Base-by-base conservation (phyloP, 2,888 invertebrate genomes). In the Deroplatys truncata region DNA sequence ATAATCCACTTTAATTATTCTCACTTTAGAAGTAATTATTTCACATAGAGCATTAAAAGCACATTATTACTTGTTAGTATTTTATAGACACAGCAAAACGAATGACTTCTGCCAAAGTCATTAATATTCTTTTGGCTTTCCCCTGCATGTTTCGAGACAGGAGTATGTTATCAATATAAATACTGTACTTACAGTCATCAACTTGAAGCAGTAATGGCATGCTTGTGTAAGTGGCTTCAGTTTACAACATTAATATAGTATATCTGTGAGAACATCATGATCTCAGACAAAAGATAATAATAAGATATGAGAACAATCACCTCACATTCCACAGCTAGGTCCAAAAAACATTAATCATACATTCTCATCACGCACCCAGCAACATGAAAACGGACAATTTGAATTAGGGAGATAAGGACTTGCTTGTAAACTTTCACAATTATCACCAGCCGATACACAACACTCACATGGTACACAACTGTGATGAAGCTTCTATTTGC, bases 191-290 rank as follows among this genome's bases (percentile, higher is more conserved):
- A 87, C 87, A 87, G 82, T 86, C 43, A 35, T 87, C 82, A 87
- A 82, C 87, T 83, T 83, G 83, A 87, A 35, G 83, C 87, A 87
- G 35, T 25, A 20, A 82, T 82, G 87, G 83, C 87, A 87, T 87
- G 87, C 87, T 82, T 87, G 87, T 83, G 43, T 87, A 28, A 82
- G 87, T 87, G 35, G 87, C 31, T 87, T 72, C 72, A 86, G 16
- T 86, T 86, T 56, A 86, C 86, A 82, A 86, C 86, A 87, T 87
- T 87, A 83, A 87, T 31, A 87, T 28, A 86, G 56, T 49, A 86
- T 86, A 16, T 86, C n/a, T 86, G 49, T 72, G 56, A 72, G 16
- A 72, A 72, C 56, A 72, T 20, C 20, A 72, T 72, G 56, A 72
- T 72, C 56, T 72, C 56, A 72, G 56, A 72, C 20, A 72, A 72